Percentiles rank a stretch among this genome's conserved stretches.
Conservation (phyloP, 2,113 vertebrate species). For the Chaenocephalus aceratus region DNA sequence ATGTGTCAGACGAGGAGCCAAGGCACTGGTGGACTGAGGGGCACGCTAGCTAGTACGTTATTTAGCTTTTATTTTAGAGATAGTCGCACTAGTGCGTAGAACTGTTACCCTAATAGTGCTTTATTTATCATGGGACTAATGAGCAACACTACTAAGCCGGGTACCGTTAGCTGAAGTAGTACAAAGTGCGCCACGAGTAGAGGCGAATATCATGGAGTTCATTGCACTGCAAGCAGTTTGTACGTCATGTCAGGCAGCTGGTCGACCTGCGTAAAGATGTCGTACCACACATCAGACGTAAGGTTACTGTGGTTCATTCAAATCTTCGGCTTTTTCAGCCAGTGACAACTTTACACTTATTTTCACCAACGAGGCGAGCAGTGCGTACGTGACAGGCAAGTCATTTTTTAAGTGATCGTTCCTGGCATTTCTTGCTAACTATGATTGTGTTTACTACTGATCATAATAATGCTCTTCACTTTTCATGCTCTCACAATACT, state of each 20-base stretch:
- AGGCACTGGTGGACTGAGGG: conserved; percentile 18
- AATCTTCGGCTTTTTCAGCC: conserved; percentile 11
- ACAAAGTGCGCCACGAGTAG: not conserved
- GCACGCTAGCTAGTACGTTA: not conserved
- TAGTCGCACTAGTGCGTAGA: not conserved
- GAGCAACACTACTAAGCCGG: not conserved
- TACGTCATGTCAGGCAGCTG: conserved; percentile 35
- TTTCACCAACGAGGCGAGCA: not conserved
- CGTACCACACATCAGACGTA: conserved; percentile 19
- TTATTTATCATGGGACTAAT: not conserved
- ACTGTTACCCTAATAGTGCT: not conserved
- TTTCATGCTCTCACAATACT: not conserved
- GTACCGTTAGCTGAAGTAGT: not conserved
- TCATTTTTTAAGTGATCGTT: not conserved
- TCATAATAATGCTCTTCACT: not conserved
- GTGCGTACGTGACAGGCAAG: conserved; percentile 26
- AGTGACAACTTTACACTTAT: not conserved
- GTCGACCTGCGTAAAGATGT: conserved; percentile 36
- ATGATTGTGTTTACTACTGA: not conserved
- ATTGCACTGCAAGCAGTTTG: not conserved
- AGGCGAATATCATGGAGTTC: not conserved
- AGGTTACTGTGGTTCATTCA: conserved; percentile 67
- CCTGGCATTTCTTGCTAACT: not conserved
- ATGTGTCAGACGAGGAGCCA: conserved; percentile 29
- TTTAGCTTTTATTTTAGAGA: not conserved